Conservation (phyloP, 2,797 vertebrate species). For the Paguma larvata region DNA sequence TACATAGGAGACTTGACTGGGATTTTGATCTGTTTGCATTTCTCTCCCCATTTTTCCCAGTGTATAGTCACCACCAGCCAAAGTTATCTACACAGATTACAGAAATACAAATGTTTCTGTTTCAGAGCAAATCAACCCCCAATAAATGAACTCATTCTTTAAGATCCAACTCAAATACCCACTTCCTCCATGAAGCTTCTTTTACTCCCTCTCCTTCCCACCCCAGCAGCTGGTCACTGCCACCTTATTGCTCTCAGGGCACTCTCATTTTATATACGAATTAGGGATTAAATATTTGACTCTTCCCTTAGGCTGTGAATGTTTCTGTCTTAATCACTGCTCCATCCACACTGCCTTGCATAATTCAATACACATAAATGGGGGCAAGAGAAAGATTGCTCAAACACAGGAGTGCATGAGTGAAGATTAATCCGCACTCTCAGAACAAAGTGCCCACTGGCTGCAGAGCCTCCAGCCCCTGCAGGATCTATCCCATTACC, state of each 20-base stretch:
- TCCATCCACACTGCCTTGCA: neutral
- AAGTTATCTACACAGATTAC: neutral
- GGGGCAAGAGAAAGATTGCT: neutral
- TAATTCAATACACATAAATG: neutral
- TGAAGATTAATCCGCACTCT: neutral
- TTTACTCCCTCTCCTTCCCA: neutral
- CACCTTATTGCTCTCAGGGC: neutral
- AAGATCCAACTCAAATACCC: neutral
- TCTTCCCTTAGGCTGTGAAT: neutral
- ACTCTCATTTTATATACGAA: neutral
- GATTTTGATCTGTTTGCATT: neutral
- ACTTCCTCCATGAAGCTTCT: neutral
- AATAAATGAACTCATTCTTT: neutral
- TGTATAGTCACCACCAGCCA: neutral
- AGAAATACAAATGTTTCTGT: neutral
- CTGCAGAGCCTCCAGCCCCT: neutral
- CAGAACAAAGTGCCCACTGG: neutral
- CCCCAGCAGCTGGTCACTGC: neutral
- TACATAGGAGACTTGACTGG: neutral
- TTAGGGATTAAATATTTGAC: neutral
- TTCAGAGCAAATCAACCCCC: neutral
- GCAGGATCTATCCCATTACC: neutral
- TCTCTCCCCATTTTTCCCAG: slow-evolving; percentile 25
- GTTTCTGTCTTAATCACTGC: neutral
- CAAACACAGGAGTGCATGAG: neutral